Base-by-base conservation (phyloP, 2,797 vertebrate species). In the Coendou prehensilis region DNA sequence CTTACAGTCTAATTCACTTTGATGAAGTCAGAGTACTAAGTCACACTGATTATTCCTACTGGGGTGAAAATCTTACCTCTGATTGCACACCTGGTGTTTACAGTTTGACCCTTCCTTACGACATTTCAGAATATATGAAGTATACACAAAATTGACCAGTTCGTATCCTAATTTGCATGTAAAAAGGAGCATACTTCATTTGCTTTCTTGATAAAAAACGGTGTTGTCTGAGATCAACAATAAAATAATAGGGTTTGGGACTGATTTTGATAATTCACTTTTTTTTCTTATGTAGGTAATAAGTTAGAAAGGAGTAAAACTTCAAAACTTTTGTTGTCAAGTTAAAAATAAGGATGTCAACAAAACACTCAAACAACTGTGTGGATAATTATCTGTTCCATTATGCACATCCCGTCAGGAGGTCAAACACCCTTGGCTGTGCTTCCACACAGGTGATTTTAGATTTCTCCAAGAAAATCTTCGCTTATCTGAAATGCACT, bases 401-500 rank as follows among this genome's bases (percentile, higher is more conserved):
- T 89, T 84, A 81, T 87, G 52, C 54, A 56, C 94, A 85, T 95
- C 69, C 85, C 88, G 41, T 73, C 28, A 2, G 96, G 73, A 84
- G 63, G 75, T 89, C 79, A 80, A 92, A 80, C 93, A 76, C 33
- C 22, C 22, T 96, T 97, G 96, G 90, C 89, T 97, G 63, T 50
- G 63, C 88, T 97, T 94, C 90, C 64, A 96, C 94, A 96, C 94
- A 98, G 79, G 78, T 97, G 87, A 87, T 41, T 87, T 88, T 59
- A 90, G 57, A 79, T 90, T 90, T 97, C n/a, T 78, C 59, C 13
- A 82, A 45, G 45, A 96, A 47, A 63, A 87, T 64, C 17, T 88
- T 92, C 71, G 8, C 80, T 89, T 76, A 90, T 84, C 67, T 81
- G 23, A 96, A 91, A 92, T 96, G 78, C 63, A 76, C 26, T 84